Evolutionary conservation across 2,888 invertebrate genomes (phyloP), one percentile per base, ranked within the genome.

Genomic region (Sinotaia quadrata): DNA sequence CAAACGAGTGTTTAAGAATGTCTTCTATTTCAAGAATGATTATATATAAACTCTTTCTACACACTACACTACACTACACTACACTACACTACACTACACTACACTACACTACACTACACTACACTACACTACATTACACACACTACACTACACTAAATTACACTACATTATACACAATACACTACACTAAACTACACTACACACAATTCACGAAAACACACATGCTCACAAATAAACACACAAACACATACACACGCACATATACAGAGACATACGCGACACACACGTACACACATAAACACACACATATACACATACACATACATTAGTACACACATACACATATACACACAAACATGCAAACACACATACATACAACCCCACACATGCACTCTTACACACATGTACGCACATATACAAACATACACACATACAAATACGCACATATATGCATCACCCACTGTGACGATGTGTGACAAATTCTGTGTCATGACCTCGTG

Each of bases 71-170:
- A 52, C 52, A 52, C 52, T 27, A 27, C 52, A 52, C 29, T 52
- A 27, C 52, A 52, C 29, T 52, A 27, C 52, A 52, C 52, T 52
- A 27, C 52, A 52, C 52, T 52, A 52, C 52, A 52, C 52, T 52
- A 52, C 52, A 27, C 52, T 27, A 52, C 52, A 27, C 52, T 52
- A 52, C 52, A 27, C 52, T 52, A 27, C 52, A 52, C 52, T 52
- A 52, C 52, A 52, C 52, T 52, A 52, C 52, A 52, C 52, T 21
- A 41, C 41, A 41, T 15, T 41, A 41, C 41, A 41, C 21, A 21
- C 52, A 52, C 21, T 52, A 52, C 52, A 52, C 29, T 52, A 52
- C 52, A 52, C 52, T 52, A n/a, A n/a, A n/a, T n/a, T n/a, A n/a
- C n/a, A n/a, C n/a, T n/a, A n/a, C n/a, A n/a, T n/a, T n/a, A n/a